phyloP scores from a whole-genome alignment of 2,797 vertebrate genomes.

The Leptatherina wallacei region DNA sequence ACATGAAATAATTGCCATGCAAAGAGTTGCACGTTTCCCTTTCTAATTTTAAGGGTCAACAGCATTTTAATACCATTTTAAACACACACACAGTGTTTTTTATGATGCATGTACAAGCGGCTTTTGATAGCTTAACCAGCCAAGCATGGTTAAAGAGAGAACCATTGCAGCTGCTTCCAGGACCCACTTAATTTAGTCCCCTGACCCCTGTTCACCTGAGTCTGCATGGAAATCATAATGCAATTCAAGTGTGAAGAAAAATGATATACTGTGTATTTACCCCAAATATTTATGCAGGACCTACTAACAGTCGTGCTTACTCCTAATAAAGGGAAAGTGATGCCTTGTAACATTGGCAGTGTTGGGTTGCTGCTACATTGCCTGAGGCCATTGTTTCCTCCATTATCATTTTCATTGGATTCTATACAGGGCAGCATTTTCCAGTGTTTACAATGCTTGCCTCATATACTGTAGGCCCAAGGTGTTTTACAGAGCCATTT shows the following conservation, averaged over 20 bases:
- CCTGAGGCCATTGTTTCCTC: constrained; percentile 81
- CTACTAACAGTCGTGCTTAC: constrained; percentile 90
- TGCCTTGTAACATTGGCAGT: constrained; percentile 81
- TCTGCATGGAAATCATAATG: constrained; percentile 97
- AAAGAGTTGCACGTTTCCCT: constrained; percentile 89
- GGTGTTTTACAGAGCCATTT: constrained; percentile 66
- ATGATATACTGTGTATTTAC: constrained; percentile 98
- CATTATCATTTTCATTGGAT: constrained; percentile 86
- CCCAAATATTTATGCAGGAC: constrained; percentile 95
- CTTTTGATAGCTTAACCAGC: constrained; percentile 98
- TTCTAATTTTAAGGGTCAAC: constrained; percentile 94
- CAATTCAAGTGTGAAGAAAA: constrained; percentile 98
- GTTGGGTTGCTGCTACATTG: constrained; percentile 73
- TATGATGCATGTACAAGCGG: constrained; percentile 96
- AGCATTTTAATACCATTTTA: constrained; percentile 95
- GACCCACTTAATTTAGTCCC: constrained; percentile 95
- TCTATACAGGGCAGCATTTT: constrained; percentile 69
- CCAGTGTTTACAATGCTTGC: constrained; percentile 74
- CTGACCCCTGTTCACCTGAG: constrained; percentile 98
- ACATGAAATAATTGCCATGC: constrained; percentile 89
- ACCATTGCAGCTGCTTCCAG: constrained; percentile 96
- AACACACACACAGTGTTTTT: constrained; percentile 94
- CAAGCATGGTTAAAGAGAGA: constrained; percentile 99
- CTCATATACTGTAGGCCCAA: constrained; percentile 67
- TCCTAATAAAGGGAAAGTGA: constrained; percentile 85